Percentiles rank a stretch among this genome's conserved stretches.
Evolutionary conservation across 2,888 invertebrate species (phyloP).

Genomic region (Lydus trimaculatus): DNA sequence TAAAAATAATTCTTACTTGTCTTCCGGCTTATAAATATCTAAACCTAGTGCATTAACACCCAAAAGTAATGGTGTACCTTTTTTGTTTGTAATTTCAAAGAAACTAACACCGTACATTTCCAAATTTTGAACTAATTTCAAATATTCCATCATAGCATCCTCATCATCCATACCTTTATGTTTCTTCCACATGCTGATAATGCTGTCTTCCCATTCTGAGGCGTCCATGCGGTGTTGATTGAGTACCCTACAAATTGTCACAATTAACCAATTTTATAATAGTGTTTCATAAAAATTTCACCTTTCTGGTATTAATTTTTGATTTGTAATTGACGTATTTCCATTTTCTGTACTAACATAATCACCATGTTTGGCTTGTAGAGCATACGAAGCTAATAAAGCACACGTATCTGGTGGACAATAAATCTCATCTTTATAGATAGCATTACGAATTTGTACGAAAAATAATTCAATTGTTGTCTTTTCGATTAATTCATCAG

Average conservation of each 20-base stretch:
- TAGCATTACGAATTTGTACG: constrained; percentile 92
- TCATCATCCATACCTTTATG: constrained; percentile 89
- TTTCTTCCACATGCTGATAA: constrained; percentile 97
- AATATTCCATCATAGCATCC: constrained; percentile 99
- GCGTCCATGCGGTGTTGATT: constrained; percentile 97
- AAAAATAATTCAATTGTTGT: constrained; percentile 95
- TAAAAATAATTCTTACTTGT: too few relatives aligned
- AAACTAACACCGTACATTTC: constrained; percentile 99
- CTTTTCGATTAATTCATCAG: constrained; percentile 98
- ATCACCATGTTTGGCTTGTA: constrained; percentile 97
- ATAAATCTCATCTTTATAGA: constrained; percentile 96
- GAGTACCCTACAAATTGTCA: constrained; percentile 70
- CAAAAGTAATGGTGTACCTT: constrained; percentile 95
- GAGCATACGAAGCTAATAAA: constrained; percentile 94
- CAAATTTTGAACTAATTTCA: constrained; percentile 95
- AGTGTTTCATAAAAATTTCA: constrained; percentile 42
- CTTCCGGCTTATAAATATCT: constrained; percentile 97
- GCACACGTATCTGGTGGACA: constrained; percentile 99
- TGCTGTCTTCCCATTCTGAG: constrained; percentile 96
- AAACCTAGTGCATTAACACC: constrained; percentile 97
- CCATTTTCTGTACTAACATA: constrained; percentile 82
- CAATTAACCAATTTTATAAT: neutral
- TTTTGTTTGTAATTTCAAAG: constrained; percentile 98
- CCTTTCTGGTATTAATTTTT: constrained; percentile 91
- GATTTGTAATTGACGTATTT: constrained; percentile 85